Evolutionary conservation across 2,113 vertebrate species (phyloP), one percentile per base, ranked within the genome.

Genomic region (Romanogobio albipinnatus): DNA sequence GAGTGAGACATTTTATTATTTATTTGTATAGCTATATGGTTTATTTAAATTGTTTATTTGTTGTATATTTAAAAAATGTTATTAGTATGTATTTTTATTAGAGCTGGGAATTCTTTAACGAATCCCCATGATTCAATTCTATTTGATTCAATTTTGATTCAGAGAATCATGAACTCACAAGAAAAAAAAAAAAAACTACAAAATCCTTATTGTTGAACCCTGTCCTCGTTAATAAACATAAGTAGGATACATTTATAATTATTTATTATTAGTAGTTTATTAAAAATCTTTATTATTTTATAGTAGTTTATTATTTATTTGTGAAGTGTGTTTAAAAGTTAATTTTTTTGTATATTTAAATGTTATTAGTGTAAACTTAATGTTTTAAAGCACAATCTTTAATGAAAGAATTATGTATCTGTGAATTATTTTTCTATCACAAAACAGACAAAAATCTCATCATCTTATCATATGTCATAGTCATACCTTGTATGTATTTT

Each of bases 371-470:
- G 8, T 39, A 39, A 39, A 39, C 26, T 29, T 10, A 10, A 7
- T 49, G 45, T 5, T 39, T 15, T 33, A 15, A 33, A 76, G 51
- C 0, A 51, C 24, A 17, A 9, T 19, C 13, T 1, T 53, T 49
- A 51, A 51, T 15, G 14, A 26, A 49, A 47, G 0, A 56, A 11
- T 76, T 36, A 26, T n/a, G 39, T 45, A 73, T 45, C 4, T 24
- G 22, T 24, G 70, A 14, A 47, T 73, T 0, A 47, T 47, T n/a
- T 24, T 24, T 14, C 24, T 4, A 13, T 22, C 13, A 5, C 13
- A 62, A 61, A 62, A 26, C n/a, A 64, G 39, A 64, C 24, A 29
- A 19, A 66, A 79, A 79, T 62, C 76, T 62, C 56, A 29, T 51
- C 43, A 62, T 66, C 8, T 15, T 45, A 24, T 79, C n/a, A 47